Evolutionary conservation across 2,888 invertebrate genomes (phyloP).

Genomic region (Notodromas monacha): DNA sequence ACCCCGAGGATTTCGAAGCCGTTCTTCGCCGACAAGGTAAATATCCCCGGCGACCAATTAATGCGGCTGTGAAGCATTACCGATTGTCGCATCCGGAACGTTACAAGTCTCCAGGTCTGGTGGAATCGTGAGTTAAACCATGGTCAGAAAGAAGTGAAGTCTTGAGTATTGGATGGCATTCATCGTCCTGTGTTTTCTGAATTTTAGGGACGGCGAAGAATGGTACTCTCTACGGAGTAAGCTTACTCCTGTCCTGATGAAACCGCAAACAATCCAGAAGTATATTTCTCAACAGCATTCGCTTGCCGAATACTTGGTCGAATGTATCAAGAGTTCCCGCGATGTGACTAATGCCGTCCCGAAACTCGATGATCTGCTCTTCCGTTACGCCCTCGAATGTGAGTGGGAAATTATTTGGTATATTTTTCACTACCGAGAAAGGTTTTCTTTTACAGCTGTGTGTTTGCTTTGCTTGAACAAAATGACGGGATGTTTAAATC

Average conservation of each 20-base stretch:
- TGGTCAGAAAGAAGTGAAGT: no score
- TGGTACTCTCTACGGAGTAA: slow-evolving; percentile 11
- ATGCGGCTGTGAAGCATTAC: slow-evolving; percentile 11
- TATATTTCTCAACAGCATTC: slow-evolving; percentile 10
- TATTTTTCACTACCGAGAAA: no score
- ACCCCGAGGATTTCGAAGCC: slow-evolving; percentile 12
- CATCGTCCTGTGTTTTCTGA: background rate
- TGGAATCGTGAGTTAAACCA: slow-evolving; percentile 10
- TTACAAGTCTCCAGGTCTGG: slow-evolving; percentile 11
- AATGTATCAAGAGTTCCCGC: slow-evolving; percentile 8
- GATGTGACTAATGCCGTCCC: slow-evolving; percentile 8
- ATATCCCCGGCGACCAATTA: slow-evolving; percentile 12
- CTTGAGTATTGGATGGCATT: no score
- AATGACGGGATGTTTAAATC: no score
- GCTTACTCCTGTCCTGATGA: slow-evolving; percentile 11
- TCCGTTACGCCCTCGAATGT: slow-evolving; percentile 12
- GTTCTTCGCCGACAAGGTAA: slow-evolving; percentile 12
- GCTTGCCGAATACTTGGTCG: slow-evolving; percentile 11
- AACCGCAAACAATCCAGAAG: slow-evolving; percentile 9
- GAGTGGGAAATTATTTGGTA: no score
- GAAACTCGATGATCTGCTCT: slow-evolving; percentile 11
- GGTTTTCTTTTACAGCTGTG: no score
- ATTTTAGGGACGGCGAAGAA: slow-evolving; percentile 11
- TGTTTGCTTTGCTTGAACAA: no score
- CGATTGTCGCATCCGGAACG: slow-evolving; percentile 11